phyloP scores from a whole-genome alignment of 1,140 invertebrate species.

The Pseudachorutes palmiensis region DNA sequence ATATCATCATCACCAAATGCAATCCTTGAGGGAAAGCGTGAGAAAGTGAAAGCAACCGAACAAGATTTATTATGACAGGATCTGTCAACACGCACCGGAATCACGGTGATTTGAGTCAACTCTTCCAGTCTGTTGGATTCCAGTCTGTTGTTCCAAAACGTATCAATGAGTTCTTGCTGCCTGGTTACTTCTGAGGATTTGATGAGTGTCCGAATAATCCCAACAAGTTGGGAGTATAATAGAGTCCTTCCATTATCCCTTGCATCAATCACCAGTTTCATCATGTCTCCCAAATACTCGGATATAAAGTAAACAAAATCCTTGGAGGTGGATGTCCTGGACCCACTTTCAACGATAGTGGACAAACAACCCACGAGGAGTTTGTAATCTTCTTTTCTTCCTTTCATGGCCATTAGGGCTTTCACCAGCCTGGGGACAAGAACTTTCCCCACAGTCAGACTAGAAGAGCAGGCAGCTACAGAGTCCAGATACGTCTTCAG shows the following conservation, averaged over 20 bases:
- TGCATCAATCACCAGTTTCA: background rate
- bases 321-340: background rate
- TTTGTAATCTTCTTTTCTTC: background rate
- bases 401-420: background rate
- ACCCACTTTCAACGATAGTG: conserved; percentile 14
- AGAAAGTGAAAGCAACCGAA: too few species aligned
- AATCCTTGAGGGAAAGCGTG: background rate
- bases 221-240: background rate
- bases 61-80: too few species aligned
- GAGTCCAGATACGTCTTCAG: background rate
- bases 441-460: background rate
- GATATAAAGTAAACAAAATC: background rate
- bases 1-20: background rate
- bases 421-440: background rate
- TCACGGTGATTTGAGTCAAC: background rate
- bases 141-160: background rate
- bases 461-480: background rate
- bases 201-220: background rate
- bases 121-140: background rate
- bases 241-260: background rate
- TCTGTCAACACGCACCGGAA: background rate
- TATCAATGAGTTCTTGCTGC: background rate
- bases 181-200: background rate
- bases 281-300: background rate
- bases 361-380: conserved; percentile 6